Base-by-base conservation (phyloP, 2,113 vertebrate species). In the Pangasianodon hypophthalmus region DNA sequence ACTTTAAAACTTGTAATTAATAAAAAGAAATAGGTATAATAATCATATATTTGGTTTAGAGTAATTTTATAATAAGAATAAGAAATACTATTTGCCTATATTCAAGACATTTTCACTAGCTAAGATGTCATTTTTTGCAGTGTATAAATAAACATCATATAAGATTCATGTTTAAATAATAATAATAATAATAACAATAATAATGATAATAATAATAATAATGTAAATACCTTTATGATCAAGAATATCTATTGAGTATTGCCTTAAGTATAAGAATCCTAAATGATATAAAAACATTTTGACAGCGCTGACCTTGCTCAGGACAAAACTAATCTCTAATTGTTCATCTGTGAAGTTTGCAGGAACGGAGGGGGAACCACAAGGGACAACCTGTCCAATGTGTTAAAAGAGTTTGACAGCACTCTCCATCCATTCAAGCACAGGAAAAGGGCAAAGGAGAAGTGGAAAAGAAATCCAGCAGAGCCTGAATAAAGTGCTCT, bases 361-460 rank as follows among this genome's bases (percentile, higher is more conserved):
- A 71, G 64, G 24, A 71, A 32, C n/a, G 4, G 44, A 64, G 80
- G 14, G 37, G 77, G 64, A 2, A 75, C 16, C 84, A 52, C 84
- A 84, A 60, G 52, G 84, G 64, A 84, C 44, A 19, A 75, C 46
- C 64, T 85, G 81, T 84, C 52, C 41, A 77, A 37, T 56, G 26
- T 52, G 71, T 52, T 50, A 46, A 84, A 69, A 77, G 29, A 60
- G 29, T 60, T 75, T 85, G 69, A 56, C 69, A 84, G 88, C 48
- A 80, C 19, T 85, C n/a, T 64, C 54, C 37, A 13, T 32, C 52
- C 11, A 48, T 62, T 41, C 69, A 54, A 73, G 75, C 50, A 83
- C 21, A 69, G 26, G 62, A 44, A 80, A 67, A 86, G 62, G 79
- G 67, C 87, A 88, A 88, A 88, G 52, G 19, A 67, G 46, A 56